Evolutionary conservation across 2,797 vertebrate genomes (phyloP), one percentile per base, ranked within the genome.

Genomic region (Columba guinea): DNA sequence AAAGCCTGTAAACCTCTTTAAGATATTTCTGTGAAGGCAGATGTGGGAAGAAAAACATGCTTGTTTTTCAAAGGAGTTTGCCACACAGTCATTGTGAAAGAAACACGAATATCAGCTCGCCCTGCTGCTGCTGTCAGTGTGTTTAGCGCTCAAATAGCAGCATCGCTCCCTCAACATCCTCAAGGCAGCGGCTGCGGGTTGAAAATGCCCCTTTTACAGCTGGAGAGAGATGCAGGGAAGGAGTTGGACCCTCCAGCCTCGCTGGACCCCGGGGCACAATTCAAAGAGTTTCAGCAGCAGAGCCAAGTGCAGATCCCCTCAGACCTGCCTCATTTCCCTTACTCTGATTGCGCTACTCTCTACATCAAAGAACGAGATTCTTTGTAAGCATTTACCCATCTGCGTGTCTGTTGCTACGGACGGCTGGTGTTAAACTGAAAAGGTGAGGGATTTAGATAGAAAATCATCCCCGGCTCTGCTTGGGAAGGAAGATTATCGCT

Each of bases 361-460:
- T 76, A 79, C 82, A 91, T 93, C 95, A 91, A 91, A 95, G 91
- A 41, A 34, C 46, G 13, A 37, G n/a, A 15, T 32, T 62, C 84
- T 90, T 85, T 90, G 60, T 15, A 85, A 65, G 80, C 65, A 39
- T 84, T 77, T 70, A 74, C 82, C 65, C 91, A 91, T 87, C 88
- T 65, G 88, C 28, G 34, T 64, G 67, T 77, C 93, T 91, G 91
- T 91, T 89, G 95, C 93, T 93, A 84, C 76, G 88, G 41, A 80
- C 87, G 88, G 92, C 93, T 87, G 78, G 74, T 26, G 62, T 74
- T 62, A 26, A 53, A 78, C 71, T 53, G 87, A 67, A 74, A 84
- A 91, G 88, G 95, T 89, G 65, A 93, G 70, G 85, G 90, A 87
- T 89, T 91, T 53, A 56, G 88, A 49, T 53, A 62, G 85, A 74